Evolutionary conservation across 2,888 invertebrate genomes (phyloP), one percentile per base, ranked within the genome.

Genomic region (Drosophila nigricruria): DNA sequence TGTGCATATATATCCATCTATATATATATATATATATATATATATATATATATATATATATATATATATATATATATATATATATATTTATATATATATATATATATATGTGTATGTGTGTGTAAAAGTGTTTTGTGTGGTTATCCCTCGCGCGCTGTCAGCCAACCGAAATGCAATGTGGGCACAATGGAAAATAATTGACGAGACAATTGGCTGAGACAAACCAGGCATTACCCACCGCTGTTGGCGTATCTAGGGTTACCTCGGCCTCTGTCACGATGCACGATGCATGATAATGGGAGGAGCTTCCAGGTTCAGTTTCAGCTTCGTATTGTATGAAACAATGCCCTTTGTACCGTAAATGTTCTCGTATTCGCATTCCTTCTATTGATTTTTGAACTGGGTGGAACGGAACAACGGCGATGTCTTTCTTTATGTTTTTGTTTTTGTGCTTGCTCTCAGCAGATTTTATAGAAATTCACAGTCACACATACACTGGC

Each of bases 121-220:
- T 38, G 23, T 23, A 14, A 5, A 16, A 14, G 16, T 47, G 54
- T 49, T 30, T 9, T 25, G 47, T 49, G 8, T 34, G n/a, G 16
- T 23, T 42, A 40, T 61, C 20, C 38, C 54, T 50, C 49, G 38
- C 43, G 53, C 45, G 38, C 47, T 57, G 53, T 61, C 70, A 60
- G 58, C 88, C 86, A 84, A 88, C 88, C 79, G 79, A 74, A 85
- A 77, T 79, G 67, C 70, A 68, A 71, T 79, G 52, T 68, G 62
- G 58, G 47, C 65, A 84, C 85, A 83, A 82, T 78, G 56, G 59
- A 49, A 82, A 81, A 79, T 73, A 82, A 75, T 82, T 80, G 86
- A 68, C 60, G 65, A 90, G 81, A 90, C 89, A 89, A 90, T 89
- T 89, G 89, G 90, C 81, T 75, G 84, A 86, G 70, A 79, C 81